A percentile compares a stretch with the other conserved stretches of the same genome.
Evolutionary conservation across 2,797 vertebrate genomes (phyloP).

Genomic region (Danio choprae): DNA sequence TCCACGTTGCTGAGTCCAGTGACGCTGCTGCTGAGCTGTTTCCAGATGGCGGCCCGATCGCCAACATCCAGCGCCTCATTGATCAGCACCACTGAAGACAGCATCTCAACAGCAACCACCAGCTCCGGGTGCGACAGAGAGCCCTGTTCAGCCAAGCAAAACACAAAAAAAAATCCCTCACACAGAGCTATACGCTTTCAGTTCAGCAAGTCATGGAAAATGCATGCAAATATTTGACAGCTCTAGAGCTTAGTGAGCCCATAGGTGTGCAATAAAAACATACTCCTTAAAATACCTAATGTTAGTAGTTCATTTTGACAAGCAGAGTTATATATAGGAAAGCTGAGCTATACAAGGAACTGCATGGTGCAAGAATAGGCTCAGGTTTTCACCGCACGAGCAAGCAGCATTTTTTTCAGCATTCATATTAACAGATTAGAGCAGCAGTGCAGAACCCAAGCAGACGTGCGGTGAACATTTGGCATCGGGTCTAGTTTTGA

Average conservation of each 20-base stretch:
- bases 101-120: constrained; percentile 95
- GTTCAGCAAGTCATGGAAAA: constrained; percentile 24
- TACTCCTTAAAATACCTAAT: not conserved
- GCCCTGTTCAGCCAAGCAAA: constrained; percentile 76
- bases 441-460: too few relatives aligned
- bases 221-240: constrained; percentile 11
- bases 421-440: too few relatives aligned
- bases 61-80: constrained; percentile 91
- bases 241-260: not conserved
- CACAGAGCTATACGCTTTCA: constrained; percentile 5
- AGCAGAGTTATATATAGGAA: too few relatives aligned
- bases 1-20: constrained; percentile 95
- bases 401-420: too few relatives aligned
- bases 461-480: too few relatives aligned
- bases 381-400: too few relatives aligned
- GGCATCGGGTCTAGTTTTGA: too few relatives aligned
- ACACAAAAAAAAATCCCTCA: not conserved
- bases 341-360: too few relatives aligned
- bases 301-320: too few relatives aligned
- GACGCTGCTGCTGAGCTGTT: constrained; percentile 87
- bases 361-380: too few relatives aligned
- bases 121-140: constrained; percentile 91
- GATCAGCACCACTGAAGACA: constrained; percentile 95
- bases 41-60: constrained; percentile 87
- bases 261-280: not conserved